These are phyloP conservation scores for Baccha elongata DNA, from an alignment of 2,888 invertebrate species.

Conservation along the genomic window DNA sequence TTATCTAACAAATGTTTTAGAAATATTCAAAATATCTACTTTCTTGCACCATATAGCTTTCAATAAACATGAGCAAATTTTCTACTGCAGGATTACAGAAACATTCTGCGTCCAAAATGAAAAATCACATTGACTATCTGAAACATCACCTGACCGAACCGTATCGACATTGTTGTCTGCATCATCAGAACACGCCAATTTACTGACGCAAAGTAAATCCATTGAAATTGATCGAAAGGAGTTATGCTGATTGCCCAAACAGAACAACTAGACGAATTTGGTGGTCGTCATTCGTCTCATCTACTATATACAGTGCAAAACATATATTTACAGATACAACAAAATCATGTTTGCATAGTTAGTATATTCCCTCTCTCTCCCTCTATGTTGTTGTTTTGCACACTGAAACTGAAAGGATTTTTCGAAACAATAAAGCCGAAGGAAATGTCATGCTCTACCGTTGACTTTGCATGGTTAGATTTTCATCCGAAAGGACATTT, in stretches of 20 bases:
- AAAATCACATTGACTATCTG: conserved; percentile 28
- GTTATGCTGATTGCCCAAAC: conserved; percentile 70
- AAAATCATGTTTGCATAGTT: conserved; percentile 20
- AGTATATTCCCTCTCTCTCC: neutral
- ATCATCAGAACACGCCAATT: conserved; percentile 41
- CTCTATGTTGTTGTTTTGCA: neutral
- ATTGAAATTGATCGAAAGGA: conserved; percentile 72
- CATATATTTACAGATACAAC: neutral
- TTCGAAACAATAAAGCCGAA: conserved; percentile 46
- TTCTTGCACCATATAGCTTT: no score
- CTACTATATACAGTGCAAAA: neutral
- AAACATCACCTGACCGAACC: conserved; percentile 1
- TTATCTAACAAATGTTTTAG: no score
- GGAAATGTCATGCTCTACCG: conserved; percentile 37
- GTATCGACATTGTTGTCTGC: no score
- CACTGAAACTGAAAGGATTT: conserved; percentile 24
- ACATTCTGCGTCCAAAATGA: neutral
- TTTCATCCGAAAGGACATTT: conserved; percentile 62
- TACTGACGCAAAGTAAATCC: conserved; percentile 68
- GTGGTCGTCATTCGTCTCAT: conserved; percentile 36
- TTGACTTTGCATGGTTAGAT: conserved; percentile 17
- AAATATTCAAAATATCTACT: no score
- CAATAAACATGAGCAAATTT: no score
- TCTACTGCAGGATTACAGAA: conserved; percentile 42
- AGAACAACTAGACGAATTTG: conserved; percentile 65